Base-by-base conservation (phyloP, 1,140 invertebrate species). In the Harpegnathos saltator region DNA sequence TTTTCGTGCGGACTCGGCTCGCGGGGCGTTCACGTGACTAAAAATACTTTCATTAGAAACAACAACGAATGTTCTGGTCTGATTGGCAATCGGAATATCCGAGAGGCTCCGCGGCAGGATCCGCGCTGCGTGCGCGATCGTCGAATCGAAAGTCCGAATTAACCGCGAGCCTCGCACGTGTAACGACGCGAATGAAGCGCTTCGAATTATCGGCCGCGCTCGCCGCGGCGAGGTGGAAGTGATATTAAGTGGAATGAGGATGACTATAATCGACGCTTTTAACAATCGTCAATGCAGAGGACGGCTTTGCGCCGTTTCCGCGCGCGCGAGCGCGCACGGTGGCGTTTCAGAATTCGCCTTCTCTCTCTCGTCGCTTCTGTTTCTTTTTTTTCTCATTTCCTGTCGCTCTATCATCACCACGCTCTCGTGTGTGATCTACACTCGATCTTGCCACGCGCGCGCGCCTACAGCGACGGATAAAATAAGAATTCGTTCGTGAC, bases 201-300 rank as follows among this genome's bases (percentile, higher is more conserved):
- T 48, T 71, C 1, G 59, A 80, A 71, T 71, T 71, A 80, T 80
- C 73, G 1, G 24, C n/a, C 59, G 59, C 65, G 59, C 63, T 75
- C 65, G 65, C 52, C 52, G 69, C 22, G 75, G 22, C 33, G 75
- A 63, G 68, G 48, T 77, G 81, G 81, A 82, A 82, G 61, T 48
- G 59, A 65, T 48, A 77, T 82, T 82, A 82, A 26, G 24, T 19
- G 59, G 59, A 77, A 82, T 82, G 80, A 82, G 61, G 72, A 82
- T 82, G 81, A 77, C 14, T 58, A 75, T 63, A 82, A 82, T 82
- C 59, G 24, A 29, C 52, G 59, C 19, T 63, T 82, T 65, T 82
- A 82, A 50, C 56, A 22, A 44, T 22, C 24, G 9, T 24, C 22
- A 73, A 59, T 52, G 65, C 12, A 38, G 26, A 69, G 62, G 29